Evolutionary conservation across 35 echinoderm and acorn worm species (phyloP).

Genomic region (Nesometra sesokonis): DNA sequence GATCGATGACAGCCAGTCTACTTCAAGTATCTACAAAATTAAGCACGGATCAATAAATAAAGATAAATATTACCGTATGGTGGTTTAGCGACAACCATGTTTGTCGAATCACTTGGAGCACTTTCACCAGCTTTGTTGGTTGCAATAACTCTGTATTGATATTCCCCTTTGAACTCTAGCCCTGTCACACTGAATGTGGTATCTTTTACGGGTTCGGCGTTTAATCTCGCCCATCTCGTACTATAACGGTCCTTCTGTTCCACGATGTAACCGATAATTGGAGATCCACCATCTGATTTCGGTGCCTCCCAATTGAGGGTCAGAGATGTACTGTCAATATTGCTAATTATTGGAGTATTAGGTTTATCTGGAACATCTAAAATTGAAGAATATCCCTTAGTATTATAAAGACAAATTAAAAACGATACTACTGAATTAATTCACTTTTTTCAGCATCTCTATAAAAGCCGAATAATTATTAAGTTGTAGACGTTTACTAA

Average conservation of each 20-base stretch:
- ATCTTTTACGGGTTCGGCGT: slow-evolving; percentile 37
- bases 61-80: slow-evolving; percentile 61
- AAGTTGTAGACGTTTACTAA: too few relatives aligned
- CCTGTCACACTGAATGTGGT: slow-evolving; percentile 51
- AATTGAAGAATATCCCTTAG: not conserved
- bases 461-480: too few relatives aligned
- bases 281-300: slow-evolving; percentile 65
- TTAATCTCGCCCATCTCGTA: slow-evolving; percentile 75
- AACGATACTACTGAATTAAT: not conserved
- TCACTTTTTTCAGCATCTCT: not conserved
- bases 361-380: slow-evolving; percentile 80
- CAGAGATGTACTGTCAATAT: slow-evolving; percentile 62
- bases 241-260: slow-evolving; percentile 74
- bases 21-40: too few relatives aligned
- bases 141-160: slow-evolving; percentile 76
- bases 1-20: too few relatives aligned
- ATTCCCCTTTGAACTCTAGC: slow-evolving; percentile 55
- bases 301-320: slow-evolving; percentile 64
- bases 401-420: not conserved
- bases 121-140: slow-evolving; percentile 83
- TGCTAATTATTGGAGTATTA: slow-evolving; percentile 59
- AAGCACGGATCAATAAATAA: too few relatives aligned
- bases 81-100: slow-evolving; percentile 32
- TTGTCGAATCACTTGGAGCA: slow-evolving; percentile 50
- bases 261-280: slow-evolving; percentile 75